Evolutionary conservation across 53 echinoderm and acorn worm species (phyloP).

Genomic region (Astropecten irregularis): DNA sequence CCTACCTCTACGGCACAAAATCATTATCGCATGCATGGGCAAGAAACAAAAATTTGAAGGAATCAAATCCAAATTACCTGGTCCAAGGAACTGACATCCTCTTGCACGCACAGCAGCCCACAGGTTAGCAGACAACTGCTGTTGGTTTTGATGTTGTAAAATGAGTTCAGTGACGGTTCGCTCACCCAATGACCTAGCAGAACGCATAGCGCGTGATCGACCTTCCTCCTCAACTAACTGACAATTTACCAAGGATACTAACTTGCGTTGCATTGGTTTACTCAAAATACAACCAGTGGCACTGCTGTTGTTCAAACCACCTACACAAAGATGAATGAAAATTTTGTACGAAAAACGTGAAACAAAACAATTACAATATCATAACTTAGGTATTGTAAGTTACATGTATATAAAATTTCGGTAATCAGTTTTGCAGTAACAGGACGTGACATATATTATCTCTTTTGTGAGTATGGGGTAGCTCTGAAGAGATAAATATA

Average conservation of each 20-base stretch:
- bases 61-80: slow-evolving; percentile 81
- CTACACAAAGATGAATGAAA: neutral
- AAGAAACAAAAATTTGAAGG: too few relatives aligned
- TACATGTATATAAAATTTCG: too few relatives aligned
- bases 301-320: slow-evolving; percentile 15
- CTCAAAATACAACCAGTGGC: slow-evolving; percentile 62
- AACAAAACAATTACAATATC: neutral
- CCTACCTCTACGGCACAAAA: too few relatives aligned
- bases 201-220: slow-evolving; percentile 83
- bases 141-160: slow-evolving; percentile 95
- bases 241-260: slow-evolving; percentile 90
- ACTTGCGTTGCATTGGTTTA: slow-evolving; percentile 95
- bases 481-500: too few relatives aligned
- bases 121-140: slow-evolving; percentile 91
- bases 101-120: slow-evolving; percentile 97
- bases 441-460: too few relatives aligned
- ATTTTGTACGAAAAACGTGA: neutral
- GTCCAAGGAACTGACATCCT: slow-evolving; percentile 98
- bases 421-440: too few relatives aligned
- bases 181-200: slow-evolving; percentile 93
- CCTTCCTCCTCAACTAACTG: slow-evolving; percentile 96
- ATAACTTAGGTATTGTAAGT: neutral
- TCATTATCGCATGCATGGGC: too few relatives aligned
- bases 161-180: slow-evolving; percentile 90
- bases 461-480: too few relatives aligned